Evolutionary conservation across 2,797 vertebrate genomes (phyloP).

Genomic region (Merluccius polli): DNA sequence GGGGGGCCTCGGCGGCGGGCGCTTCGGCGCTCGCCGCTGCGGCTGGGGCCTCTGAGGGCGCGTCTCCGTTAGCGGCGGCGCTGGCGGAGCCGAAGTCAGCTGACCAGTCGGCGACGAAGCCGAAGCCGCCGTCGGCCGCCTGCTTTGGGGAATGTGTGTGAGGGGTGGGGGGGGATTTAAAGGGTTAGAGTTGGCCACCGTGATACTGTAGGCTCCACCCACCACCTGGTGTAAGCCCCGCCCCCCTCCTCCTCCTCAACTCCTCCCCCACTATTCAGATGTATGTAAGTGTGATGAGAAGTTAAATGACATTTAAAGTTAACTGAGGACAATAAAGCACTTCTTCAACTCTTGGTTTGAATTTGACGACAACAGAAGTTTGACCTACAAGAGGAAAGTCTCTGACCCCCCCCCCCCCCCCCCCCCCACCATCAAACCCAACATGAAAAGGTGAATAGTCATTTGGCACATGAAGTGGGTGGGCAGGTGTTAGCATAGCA

Average conservation of each 20-base stretch:
- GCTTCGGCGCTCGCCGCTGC: slow-evolving; percentile 54
- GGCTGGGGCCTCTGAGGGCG: slow-evolving; percentile 44
- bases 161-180: neutral
- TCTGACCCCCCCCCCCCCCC: no score
- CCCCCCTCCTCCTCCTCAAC: slow-evolving; percentile 62
- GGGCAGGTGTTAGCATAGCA: neutral
- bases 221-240: neutral
- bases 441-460: neutral
- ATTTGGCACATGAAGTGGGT: neutral
- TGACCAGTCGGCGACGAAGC: slow-evolving; percentile 73
- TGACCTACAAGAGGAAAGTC: neutral
- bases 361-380: neutral
- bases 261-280: slow-evolving; percentile 38
- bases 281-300: neutral
- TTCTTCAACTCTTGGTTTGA: neutral
- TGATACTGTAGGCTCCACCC: neutral
- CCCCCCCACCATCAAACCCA: neutral
- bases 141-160: slow-evolving; percentile 57
- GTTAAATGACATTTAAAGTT: neutral
- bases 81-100: slow-evolving; percentile 76
- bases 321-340: neutral
- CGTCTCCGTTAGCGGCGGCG: slow-evolving; percentile 54
- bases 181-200: slow-evolving; percentile 53
- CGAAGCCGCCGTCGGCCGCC: slow-evolving; percentile 70
- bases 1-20: slow-evolving; percentile 29